phyloP scores from a whole-genome alignment of 1,140 invertebrate genomes.

The Eriocheir sinensis region DNA sequence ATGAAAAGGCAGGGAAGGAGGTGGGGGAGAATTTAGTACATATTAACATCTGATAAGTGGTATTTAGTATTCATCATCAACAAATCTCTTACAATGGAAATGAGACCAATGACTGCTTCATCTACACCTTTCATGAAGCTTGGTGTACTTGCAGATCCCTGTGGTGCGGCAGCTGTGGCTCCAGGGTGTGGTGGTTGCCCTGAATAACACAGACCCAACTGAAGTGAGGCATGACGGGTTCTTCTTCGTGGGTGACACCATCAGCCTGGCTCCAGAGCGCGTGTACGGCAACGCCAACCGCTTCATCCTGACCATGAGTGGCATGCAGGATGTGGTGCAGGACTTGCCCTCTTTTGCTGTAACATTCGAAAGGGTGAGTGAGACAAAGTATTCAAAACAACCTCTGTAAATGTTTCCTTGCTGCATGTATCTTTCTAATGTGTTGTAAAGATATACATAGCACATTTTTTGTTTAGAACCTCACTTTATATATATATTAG shows the following conservation, averaged over 20 bases:
- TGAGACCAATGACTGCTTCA: too few relatives aligned
- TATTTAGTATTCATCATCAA: too few relatives aligned
- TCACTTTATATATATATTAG: not conserved
- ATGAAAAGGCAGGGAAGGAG: too few relatives aligned
- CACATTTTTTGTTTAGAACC: not conserved
- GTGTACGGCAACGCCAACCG: not conserved
- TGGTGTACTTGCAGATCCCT: not conserved
- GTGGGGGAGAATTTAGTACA: too few relatives aligned
- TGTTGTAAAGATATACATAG: not conserved
- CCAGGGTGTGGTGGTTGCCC: not conserved
- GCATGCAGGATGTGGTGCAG: conserved; percentile 31
- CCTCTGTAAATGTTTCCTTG: too few relatives aligned
- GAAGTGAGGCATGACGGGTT: not conserved
- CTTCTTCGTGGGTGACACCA: conserved; percentile 29
- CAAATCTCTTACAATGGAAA: too few relatives aligned
- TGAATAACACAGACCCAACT: not conserved
- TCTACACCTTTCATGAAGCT: too few relatives aligned
- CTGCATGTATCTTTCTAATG: not conserved
- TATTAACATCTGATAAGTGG: too few relatives aligned
- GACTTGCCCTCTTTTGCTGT: not conserved
- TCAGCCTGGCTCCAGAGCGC: conserved; percentile 4
- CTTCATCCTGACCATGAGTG: not conserved
- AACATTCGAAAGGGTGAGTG: conserved; percentile 34
- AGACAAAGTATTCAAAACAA: not conserved
- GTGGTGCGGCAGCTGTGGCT: conserved; percentile 44